Conservation (phyloP, 2,113 vertebrate species). For the Felis chaus region DNA sequence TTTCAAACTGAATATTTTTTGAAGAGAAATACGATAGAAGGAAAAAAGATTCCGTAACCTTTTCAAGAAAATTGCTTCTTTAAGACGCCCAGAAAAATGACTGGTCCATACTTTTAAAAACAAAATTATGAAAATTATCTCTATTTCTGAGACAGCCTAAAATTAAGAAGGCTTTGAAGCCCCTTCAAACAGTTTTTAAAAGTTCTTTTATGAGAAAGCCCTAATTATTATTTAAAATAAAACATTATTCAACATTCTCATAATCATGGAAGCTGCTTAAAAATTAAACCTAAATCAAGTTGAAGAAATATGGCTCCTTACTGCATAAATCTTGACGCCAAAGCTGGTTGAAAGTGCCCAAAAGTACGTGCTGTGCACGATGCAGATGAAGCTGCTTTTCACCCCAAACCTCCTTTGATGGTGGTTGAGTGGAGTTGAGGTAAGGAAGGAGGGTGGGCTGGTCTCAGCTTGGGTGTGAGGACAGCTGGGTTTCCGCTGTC, state of each 20-base stretch:
- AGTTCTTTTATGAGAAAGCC: neutral
- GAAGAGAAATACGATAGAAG: neutral
- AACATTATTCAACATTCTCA: slow-evolving; percentile 16
- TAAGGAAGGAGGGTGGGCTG: accelerated
- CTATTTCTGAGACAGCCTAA: slow-evolving; percentile 36
- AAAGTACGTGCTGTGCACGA: too few relatives aligned
- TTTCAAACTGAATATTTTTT: slow-evolving; percentile 43
- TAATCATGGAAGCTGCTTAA: neutral
- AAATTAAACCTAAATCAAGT: neutral
- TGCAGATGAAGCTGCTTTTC: neutral
- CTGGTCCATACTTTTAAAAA: slow-evolving; percentile 54
- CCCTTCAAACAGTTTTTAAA: neutral
- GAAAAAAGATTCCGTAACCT: neutral
- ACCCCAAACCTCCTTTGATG: too few relatives aligned
- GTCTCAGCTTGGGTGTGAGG: neutral
- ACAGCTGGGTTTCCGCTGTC: neutral
- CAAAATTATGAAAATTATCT: slow-evolving; percentile 23
- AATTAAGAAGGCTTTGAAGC: slow-evolving; percentile 49
- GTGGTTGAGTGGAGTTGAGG: accelerated
- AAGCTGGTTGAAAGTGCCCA: neutral
- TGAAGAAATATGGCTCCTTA: neutral
- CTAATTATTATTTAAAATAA: slow-evolving; percentile 62
- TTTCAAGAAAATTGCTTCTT: slow-evolving; percentile 57
- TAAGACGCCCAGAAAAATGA: slow-evolving; percentile 21
- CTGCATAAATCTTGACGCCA: neutral